A percentile compares a stretch with the other conserved stretches of the same genome.
phyloP scores from a whole-genome alignment of 1,140 invertebrate genomes.

The Pachyrhynchus sulphureomaculatus region DNA sequence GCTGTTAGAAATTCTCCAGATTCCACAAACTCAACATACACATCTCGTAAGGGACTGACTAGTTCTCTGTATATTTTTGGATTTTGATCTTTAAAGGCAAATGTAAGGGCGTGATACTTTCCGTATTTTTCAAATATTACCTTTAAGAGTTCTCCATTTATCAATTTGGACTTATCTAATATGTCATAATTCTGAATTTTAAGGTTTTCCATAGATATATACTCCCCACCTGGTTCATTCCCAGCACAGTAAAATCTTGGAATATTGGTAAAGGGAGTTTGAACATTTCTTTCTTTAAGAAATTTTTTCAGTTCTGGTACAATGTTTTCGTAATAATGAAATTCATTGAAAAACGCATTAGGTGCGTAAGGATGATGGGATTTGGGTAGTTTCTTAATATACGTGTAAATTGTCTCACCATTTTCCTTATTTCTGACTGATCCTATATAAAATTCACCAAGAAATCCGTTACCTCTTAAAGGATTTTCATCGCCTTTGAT shows the following conservation, averaged over 20 bases:
- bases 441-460: slow-evolving; percentile 11
- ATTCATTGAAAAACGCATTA: slow-evolving; percentile 1
- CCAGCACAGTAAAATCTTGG: slow-evolving; percentile 47
- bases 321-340: background rate
- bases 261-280: slow-evolving; percentile 40
- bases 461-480: slow-evolving; percentile 11
- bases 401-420: background rate
- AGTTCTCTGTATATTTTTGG: slow-evolving; percentile 31
- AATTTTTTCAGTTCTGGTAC: slow-evolving; percentile 1
- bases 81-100: slow-evolving; percentile 52
- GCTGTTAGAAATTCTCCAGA: too few relatives aligned
- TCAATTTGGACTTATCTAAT: slow-evolving; percentile 9
- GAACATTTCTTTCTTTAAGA: background rate
- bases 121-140: slow-evolving; percentile 27
- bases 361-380: background rate
- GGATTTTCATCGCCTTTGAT: background rate
- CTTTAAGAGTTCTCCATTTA: slow-evolving; percentile 17
- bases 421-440: slow-evolving; percentile 1
- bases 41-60: slow-evolving; percentile 5
- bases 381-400: background rate
- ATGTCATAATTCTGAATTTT: slow-evolving; percentile 13
- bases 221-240: slow-evolving; percentile 50
- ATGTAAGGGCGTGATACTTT: slow-evolving; percentile 42
- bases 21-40: too few relatives aligned
- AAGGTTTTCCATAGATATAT: slow-evolving; percentile 51